phyloP scores from a whole-genome alignment of 2,888 invertebrate genomes.

The Loripinus fragilis region DNA sequence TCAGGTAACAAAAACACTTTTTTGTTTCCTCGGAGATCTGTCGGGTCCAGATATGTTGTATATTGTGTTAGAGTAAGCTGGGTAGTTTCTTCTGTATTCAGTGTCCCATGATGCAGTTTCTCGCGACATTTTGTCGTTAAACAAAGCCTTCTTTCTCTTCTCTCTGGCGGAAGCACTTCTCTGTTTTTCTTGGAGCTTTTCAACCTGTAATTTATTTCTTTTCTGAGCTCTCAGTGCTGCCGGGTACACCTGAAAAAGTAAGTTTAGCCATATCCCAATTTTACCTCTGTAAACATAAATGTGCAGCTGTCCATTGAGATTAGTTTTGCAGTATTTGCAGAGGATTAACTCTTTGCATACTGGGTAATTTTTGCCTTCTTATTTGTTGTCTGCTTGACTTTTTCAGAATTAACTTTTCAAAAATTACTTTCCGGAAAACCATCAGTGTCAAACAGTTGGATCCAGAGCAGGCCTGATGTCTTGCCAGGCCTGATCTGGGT shows the following conservation, averaged over 20 bases:
- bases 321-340: too few species aligned
- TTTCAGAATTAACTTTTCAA: too few species aligned
- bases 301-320: too few species aligned
- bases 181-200: constrained; percentile 52
- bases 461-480: too few species aligned
- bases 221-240: constrained; percentile 68
- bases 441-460: too few species aligned
- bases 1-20: constrained; percentile 45
- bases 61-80: constrained; percentile 61
- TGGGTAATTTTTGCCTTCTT: too few species aligned
- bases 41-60: constrained; percentile 55
- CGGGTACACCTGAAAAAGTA: constrained; percentile 59
- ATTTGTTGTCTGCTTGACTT: too few species aligned
- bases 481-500: too few species aligned
- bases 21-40: constrained; percentile 49
- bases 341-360: too few species aligned
- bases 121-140: constrained; percentile 57
- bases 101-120: constrained; percentile 67
- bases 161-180: constrained; percentile 53
- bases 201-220: constrained; percentile 55
- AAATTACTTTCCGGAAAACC: too few species aligned
- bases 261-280: too few species aligned
- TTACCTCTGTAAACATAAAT: too few species aligned
- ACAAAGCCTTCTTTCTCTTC: constrained; percentile 60
- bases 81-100: constrained; percentile 66